Percentiles rank a stretch among this genome's conserved stretches.
phyloP scores from a whole-genome alignment of 2,797 vertebrate genomes.

The Cuniculus paca region DNA sequence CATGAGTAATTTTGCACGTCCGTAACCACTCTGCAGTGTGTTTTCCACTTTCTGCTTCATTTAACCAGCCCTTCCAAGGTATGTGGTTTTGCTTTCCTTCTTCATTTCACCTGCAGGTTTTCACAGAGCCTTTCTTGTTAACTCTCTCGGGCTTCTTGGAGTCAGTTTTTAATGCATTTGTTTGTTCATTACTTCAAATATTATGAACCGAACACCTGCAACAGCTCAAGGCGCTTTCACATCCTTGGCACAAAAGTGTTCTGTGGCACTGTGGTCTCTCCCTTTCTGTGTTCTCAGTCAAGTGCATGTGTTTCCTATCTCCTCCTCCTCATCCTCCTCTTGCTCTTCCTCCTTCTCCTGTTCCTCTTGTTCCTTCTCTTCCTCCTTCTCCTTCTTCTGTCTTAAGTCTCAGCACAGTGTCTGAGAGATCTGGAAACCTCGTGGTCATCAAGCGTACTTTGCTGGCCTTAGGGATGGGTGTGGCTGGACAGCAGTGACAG shows the following conservation, averaged over 20 bases:
- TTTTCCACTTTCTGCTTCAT: background rate
- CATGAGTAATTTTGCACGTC: background rate
- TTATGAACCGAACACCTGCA: background rate
- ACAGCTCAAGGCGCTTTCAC: background rate
- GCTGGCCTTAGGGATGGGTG: background rate
- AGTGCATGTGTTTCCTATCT: background rate
- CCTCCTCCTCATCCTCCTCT: background rate
- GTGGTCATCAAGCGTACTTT: background rate
- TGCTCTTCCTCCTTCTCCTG: background rate
- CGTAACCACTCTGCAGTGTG: background rate
- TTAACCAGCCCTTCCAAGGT: background rate
- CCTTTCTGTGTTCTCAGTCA: background rate
- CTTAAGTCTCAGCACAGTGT: background rate
- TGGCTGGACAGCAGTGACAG: background rate
- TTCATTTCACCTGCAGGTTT: background rate
- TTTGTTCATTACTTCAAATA: background rate
- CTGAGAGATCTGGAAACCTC: background rate
- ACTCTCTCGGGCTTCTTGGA: background rate
- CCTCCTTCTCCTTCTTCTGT: background rate
- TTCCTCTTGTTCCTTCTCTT: too few relatives aligned
- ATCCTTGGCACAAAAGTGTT: background rate
- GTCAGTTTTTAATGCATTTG: background rate
- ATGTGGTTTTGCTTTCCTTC: background rate
- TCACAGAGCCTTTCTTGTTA: background rate
- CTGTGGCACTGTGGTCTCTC: background rate